Evolutionary conservation across 2,888 invertebrate genomes (phyloP).

Genomic region (Timema podura): DNA sequence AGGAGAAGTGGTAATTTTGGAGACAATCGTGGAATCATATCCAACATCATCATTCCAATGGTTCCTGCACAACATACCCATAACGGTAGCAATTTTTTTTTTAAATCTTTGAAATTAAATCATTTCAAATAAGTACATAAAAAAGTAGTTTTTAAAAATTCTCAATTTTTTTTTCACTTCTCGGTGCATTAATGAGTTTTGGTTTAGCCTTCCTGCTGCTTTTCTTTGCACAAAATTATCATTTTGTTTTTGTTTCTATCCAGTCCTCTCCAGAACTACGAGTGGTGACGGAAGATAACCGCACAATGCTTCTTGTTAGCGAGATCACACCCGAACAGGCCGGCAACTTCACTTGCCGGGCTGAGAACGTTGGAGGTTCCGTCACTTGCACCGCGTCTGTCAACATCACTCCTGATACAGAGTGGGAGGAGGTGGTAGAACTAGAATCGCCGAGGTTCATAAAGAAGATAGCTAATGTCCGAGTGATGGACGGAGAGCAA

Average conservation of each 20-base stretch:
- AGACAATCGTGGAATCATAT: conserved; percentile 69
- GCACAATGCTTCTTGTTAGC: conserved; percentile 73
- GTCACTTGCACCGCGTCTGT: conserved; percentile 80
- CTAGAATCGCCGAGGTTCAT: conserved; percentile 73
- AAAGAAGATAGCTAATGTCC: conserved; percentile 64
- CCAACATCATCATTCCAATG: conserved; percentile 83
- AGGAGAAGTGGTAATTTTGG: conserved; percentile 75
- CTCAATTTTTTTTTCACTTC: too few relatives aligned
- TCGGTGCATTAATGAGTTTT: background rate
- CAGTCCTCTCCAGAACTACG: conserved; percentile 63
- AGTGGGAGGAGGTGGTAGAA: conserved; percentile 49
- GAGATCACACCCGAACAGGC: conserved; percentile 63
- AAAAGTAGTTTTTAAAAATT: background rate
- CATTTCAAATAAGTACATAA: too few relatives aligned
- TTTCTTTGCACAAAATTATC: conserved; percentile 7
- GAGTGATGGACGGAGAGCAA: conserved; percentile 88
- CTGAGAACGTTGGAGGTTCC: conserved; percentile 85
- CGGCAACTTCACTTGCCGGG: conserved; percentile 80
- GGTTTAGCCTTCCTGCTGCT: background rate
- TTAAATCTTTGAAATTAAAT: background rate
- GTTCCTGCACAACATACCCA: conserved; percentile 71
- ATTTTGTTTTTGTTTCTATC: conserved; percentile 15
- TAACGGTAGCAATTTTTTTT: conserved; percentile 46
- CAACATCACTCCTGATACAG: conserved; percentile 54
- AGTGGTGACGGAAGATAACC: conserved; percentile 69